A percentile compares a stretch with the other conserved stretches of the same genome.
Evolutionary conservation across 2,797 vertebrate genomes (phyloP).

Genomic region (Podarcis lilfordi): DNA sequence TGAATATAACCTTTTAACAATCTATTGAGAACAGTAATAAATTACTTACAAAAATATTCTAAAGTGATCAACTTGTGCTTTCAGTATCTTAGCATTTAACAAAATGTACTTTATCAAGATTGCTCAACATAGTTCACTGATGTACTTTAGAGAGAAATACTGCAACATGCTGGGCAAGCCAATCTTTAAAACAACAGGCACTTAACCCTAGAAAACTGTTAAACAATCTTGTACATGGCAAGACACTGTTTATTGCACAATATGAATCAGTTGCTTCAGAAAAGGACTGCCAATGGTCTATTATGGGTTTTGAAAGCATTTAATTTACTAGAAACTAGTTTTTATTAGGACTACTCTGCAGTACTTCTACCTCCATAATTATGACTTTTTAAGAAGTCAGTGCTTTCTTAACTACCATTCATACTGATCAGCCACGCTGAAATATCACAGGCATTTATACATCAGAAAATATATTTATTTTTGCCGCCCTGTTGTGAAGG

Average conservation of each 20-base stretch:
- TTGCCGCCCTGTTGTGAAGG: not conserved
- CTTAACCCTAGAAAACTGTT: constrained; percentile 38
- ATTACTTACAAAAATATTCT: constrained; percentile 48
- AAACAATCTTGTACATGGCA: constrained; percentile 23
- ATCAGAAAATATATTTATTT: not conserved
- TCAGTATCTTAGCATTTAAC: constrained; percentile 51
- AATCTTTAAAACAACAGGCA: constrained; percentile 57
- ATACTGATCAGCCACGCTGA: not conserved
- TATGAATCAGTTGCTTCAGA: constrained; percentile 5
- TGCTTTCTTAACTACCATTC: not conserved
- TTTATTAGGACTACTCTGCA: not conserved
- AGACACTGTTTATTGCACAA: constrained; percentile 29
- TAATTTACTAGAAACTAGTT: not conserved
- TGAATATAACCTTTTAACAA: constrained; percentile 56
- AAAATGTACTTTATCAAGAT: constrained; percentile 69
- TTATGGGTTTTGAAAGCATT: constrained; percentile 7
- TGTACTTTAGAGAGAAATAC: constrained; percentile 66
- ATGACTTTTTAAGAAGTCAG: not conserved
- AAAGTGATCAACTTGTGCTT: constrained; percentile 48
- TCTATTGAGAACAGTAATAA: constrained; percentile 52
- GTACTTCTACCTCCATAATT: not conserved
- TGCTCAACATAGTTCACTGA: constrained; percentile 61
- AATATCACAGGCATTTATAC: not conserved
- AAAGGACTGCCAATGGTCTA: not conserved
- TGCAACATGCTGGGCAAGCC: constrained; percentile 60